These are phyloP conservation scores for Machimus rusticus DNA, from an alignment of 2,888 invertebrate species.

Conservation along the genomic window DNA sequence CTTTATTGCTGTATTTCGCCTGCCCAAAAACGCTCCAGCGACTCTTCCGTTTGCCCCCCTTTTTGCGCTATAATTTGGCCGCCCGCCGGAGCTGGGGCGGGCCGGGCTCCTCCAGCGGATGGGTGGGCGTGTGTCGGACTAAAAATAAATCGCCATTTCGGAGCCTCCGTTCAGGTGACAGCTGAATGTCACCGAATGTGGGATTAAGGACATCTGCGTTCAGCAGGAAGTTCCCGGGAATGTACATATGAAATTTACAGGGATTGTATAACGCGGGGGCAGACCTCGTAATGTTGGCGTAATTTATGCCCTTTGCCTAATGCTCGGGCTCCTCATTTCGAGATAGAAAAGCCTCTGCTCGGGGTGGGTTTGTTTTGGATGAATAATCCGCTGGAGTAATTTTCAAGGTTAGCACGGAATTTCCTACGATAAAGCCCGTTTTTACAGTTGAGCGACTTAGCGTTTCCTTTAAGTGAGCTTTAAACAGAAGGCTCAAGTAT, in stretches of 20 bases:
- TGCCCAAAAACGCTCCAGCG: neutral
- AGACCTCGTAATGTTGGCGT: neutral
- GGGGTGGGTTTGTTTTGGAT: neutral
- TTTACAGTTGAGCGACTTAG: neutral
- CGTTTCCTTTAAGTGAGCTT: neutral
- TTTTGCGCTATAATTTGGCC: neutral
- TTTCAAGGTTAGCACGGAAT: neutral
- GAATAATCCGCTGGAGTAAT: neutral
- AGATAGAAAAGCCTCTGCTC: neutral
- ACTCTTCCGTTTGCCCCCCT: neutral
- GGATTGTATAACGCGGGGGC: neutral
- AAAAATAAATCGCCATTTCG: neutral
- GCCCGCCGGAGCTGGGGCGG: neutral
- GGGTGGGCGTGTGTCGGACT: neutral
- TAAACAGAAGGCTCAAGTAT: neutral
- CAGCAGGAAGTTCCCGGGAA: neutral
- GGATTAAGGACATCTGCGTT: neutral
- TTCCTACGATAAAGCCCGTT: neutral
- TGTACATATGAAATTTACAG: neutral
- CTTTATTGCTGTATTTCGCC: slow-evolving; percentile 23
- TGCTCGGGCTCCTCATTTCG: neutral
- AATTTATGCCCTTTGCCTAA: neutral
- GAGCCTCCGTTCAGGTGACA: neutral
- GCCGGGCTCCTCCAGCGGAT: neutral
- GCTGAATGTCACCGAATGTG: neutral